phyloP scores from a whole-genome alignment of 2,113 vertebrate species.

The Probosciger aterrimus region DNA sequence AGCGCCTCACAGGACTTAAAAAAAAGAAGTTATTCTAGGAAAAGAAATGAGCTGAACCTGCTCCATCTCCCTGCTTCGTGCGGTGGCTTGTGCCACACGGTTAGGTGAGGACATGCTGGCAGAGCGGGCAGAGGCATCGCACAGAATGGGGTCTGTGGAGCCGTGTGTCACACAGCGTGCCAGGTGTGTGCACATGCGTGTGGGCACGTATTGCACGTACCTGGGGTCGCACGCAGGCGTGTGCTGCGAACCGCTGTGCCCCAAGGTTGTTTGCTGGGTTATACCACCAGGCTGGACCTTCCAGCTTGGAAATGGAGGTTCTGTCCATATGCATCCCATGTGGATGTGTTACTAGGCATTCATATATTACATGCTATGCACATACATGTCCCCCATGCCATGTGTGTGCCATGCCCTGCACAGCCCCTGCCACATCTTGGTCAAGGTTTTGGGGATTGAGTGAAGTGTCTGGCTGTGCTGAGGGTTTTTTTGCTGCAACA shows the following conservation, averaged over 20 bases:
- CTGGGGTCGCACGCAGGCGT: accelerated
- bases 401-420: neutral
- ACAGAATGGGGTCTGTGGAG: neutral
- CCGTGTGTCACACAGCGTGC: accelerated
- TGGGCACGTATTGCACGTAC: neutral
- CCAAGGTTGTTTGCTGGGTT: accelerated
- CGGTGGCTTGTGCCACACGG: neutral
- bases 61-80: neutral
- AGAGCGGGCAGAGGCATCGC: accelerated
- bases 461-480: accelerated
- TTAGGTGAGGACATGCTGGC: neutral
- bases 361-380: accelerated
- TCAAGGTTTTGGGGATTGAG: neutral
- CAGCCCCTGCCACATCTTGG: neutral
- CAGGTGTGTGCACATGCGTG: accelerated
- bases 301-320: neutral
- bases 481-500: neutral
- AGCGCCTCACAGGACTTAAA: neutral
- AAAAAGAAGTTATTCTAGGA: slow-evolving; percentile 44
- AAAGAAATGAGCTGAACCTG: neutral
- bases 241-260: neutral
- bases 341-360: neutral
- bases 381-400: accelerated
- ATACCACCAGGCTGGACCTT: neutral
- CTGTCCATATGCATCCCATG: accelerated